Base-by-base conservation (phyloP, 2,888 invertebrate species). In the Silvanus unidentatus region DNA sequence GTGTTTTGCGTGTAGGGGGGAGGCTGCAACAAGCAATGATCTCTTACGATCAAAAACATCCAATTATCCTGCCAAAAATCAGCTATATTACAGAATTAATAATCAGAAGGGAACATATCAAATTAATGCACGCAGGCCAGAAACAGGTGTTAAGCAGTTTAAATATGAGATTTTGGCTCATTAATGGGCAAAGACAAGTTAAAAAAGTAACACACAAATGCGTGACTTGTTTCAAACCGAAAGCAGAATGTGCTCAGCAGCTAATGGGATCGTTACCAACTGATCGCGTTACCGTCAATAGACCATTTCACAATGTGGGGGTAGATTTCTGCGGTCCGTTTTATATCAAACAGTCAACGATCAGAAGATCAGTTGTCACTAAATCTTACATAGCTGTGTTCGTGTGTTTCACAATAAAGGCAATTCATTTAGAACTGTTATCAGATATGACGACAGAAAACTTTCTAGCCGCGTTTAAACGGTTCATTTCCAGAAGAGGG, bases 151-250 rank as follows among this genome's bases (percentile, higher is more conserved):
- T 41, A 5, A 40, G 15, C 3, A 36, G 36, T 2, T 14, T 43
- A 9, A 39, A 37, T 12, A 32, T 38, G 13, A 12, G 11, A 9
- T 39, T n/a, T 40, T 39, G 39, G 39, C 43, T 37, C 10, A 30
- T 39, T 28, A 38, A 15, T 15, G 27, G 39, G 37, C 12, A 27
- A 16, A 12, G 45, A 16, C 37, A 46, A 46, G 36, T 43, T 1
- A 46, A 49, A 37, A 45, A 32, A 14, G 43, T 40, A 12, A 48
- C 39, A 28, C 39, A 34, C 14, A 46, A 46, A 11, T 49, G 49
- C 35, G 39, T 46, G n/a, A 42, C 34, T 13, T 49, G 43, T 35
- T 43, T 46, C 13, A 38, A 12, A 12, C 15, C 30, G 11, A 39
- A 42, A 12, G 16, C 36, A 2, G 29, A 22, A 9, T 12, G n/a